Evolutionary conservation across 2,113 vertebrate species (phyloP), one percentile per base, ranked within the genome.

Genomic region (Oxygymnocypris stewartii): DNA sequence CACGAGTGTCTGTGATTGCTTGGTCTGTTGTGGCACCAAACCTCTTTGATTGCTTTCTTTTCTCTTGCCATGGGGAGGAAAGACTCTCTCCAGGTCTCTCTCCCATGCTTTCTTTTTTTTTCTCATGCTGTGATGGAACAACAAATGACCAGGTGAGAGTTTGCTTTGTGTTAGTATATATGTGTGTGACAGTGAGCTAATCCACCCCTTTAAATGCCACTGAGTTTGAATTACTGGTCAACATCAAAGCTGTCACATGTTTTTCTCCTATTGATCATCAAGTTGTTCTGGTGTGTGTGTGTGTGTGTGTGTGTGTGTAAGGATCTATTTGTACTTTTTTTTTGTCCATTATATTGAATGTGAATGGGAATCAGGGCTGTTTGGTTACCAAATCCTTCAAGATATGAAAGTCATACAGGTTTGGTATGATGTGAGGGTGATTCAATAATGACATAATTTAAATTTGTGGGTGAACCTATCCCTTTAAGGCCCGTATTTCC

Each of bases 31-130:
- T 7, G 6, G 61, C 35, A 51, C 76, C 51, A 82, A 65, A 40
- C 54, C 54, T 80, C 85, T 81, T 87, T 76, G 85, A 85, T 79
- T 78, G 54, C 75, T 74, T 81, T 79, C 89, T 87, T 80, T 86
- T 73, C 65, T 87, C 75, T 61, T 11, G 49, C 35, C n/a, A 73
- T 6, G 51, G 65, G 57, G 67, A 78, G 31, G 71, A 51, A 54
- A 83, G 78, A 74, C 77, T 79, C 74, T 61, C n/a, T 69, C 40
- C 59, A 28, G 76, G 51, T 83, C n/a, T 85, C 61, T 35, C 44
- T 20, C 63, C 59, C 81, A 37, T 74, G 14, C 6, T 20, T 80
- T 73, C 79, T 14, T 73, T 85, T 57, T 16, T 23, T 74, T 59
- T 20, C 6, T 59, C 78, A 61, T 42, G 65, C 82, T 84, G 82